Conservation (phyloP, 2,113 vertebrate genomes). For the Psilopogon haemacephalus region DNA sequence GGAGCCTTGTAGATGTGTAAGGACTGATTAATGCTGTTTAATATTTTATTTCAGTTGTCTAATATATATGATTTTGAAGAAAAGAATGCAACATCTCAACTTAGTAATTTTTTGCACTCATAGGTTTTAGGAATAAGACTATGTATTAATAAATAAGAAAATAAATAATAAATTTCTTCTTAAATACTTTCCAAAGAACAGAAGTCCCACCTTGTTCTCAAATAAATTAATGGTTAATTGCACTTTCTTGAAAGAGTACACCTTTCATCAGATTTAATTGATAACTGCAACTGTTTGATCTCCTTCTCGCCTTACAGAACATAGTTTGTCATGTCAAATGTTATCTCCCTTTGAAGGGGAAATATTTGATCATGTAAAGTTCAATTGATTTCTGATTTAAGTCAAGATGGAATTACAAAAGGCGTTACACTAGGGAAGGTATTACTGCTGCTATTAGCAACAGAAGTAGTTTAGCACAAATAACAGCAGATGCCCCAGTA, state of each 20-base stretch:
- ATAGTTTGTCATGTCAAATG: constrained; percentile 28
- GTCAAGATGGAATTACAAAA: constrained; percentile 5
- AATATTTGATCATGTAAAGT: constrained; percentile 19
- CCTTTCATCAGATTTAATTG: background rate
- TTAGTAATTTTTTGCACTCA: background rate
- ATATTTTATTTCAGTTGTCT: background rate
- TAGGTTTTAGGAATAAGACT: background rate
- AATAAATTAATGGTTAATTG: background rate
- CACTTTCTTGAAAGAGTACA: background rate
- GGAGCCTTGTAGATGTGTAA: background rate
- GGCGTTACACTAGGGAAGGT: background rate
- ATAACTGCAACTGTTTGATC: constrained; percentile 13
- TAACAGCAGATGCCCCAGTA: background rate
- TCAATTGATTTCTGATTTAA: constrained; percentile 51
- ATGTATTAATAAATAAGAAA: background rate
- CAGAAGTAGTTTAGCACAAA: background rate
- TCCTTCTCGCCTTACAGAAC: constrained; percentile 30
- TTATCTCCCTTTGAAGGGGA: constrained; percentile 26
- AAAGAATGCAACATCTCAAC: background rate
- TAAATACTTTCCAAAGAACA: background rate
- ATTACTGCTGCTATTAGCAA: background rate
- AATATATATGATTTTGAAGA: background rate
- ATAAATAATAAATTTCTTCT: background rate
- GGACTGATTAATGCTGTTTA: background rate
- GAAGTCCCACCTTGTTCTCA: background rate